Conservation (phyloP, 2,113 vertebrate species). For the Patagioenas fasciata region DNA sequence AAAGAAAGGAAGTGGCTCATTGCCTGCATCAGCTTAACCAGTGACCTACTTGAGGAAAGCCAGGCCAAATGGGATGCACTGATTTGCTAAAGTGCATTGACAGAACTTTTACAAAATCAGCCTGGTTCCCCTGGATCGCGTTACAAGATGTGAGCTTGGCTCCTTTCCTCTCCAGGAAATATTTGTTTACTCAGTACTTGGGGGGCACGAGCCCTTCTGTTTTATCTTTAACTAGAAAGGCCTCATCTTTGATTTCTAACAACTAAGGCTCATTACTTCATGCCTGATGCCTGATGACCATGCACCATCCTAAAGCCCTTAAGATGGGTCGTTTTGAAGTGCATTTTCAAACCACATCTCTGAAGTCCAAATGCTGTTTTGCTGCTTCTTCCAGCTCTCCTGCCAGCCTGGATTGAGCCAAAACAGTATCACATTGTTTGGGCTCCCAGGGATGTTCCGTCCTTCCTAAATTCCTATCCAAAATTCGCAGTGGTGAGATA, state of each 20-base stretch:
- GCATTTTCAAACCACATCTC: background rate
- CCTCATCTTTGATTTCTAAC: background rate
- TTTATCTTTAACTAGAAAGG: background rate
- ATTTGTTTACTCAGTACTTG: background rate
- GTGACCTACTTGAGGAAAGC: conserved; percentile 13
- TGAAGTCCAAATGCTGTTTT: background rate
- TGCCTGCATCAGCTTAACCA: conserved; percentile 1
- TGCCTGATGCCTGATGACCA: rapidly evolving
- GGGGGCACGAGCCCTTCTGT: background rate
- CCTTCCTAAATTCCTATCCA: background rate
- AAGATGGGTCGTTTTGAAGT: background rate
- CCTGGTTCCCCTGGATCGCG: background rate
- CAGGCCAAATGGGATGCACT: background rate
- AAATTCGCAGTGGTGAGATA: background rate
- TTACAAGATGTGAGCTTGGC: background rate
- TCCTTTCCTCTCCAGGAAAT: background rate
- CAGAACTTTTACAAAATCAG: background rate
- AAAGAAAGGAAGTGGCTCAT: background rate
- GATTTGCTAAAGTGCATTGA: conserved; percentile 6
- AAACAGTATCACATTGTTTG: rapidly evolving
- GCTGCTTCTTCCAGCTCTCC: background rate
- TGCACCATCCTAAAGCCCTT: background rate
- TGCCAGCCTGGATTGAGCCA: rapidly evolving
- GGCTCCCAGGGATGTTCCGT: background rate
- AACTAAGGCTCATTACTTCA: background rate